Base-by-base conservation (phyloP, 2,888 invertebrate species). In the Loripinus fragilis region DNA sequence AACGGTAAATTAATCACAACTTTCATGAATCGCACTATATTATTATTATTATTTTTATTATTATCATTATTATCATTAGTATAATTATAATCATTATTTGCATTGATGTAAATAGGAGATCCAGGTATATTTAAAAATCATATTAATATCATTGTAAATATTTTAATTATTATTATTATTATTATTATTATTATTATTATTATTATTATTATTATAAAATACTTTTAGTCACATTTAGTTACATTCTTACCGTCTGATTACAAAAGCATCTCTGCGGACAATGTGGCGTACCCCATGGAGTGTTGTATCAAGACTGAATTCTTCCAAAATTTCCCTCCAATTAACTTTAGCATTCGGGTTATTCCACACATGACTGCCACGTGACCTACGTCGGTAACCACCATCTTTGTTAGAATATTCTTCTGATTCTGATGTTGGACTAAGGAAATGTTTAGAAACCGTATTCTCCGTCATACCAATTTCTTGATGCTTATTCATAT, bases 211-310 rank as follows among this genome's bases (percentile, higher is more conserved):
- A n/a, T n/a, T n/a, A n/a, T n/a, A n/a, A n/a, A n/a, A n/a, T n/a
- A n/a, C n/a, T n/a, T n/a, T n/a, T n/a, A n/a, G n/a, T n/a, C n/a
- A n/a, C n/a, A n/a, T n/a, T n/a, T n/a, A n/a, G n/a, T n/a, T n/a
- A 38, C 12, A 38, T 8, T 5, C 38, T 38, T 38, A 38, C 38
- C 38, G 38, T 78, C 90, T 81, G 0, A 82, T 23, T 0, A 84
- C 55, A 52, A 87, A 87, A 0, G 89, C 74, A 42, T 82, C 71
- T 7, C 80, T 78, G 41, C 78, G 70, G 41, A 82, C 86, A 38
- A 90, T 84, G 55, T 86, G 86, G 33, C 87, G 76, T 30, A 90
- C 68, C 7, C 90, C 90, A 66, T 90, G 90, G 7, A 90, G 78
- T 0, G 89, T 89, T 0, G 89, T 90, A 50, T 81, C 73, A 42